Base-by-base conservation (phyloP, 92 coral and sea anemone species). In the Meandrina meandrites region DNA sequence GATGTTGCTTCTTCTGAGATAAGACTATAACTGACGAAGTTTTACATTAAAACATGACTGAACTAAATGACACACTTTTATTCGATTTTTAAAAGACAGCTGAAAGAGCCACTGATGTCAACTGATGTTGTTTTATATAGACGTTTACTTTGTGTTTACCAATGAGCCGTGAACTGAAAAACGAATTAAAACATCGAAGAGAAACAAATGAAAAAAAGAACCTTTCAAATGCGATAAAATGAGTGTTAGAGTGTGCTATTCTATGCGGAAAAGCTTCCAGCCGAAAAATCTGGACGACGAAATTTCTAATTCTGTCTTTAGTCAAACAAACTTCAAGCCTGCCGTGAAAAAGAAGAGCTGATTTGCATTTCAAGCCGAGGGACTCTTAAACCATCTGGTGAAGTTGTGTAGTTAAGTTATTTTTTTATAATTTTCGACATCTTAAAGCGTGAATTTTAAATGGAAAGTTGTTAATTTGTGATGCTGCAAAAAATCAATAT, bases 281-380 rank as follows among this genome's bases (percentile, higher is more conserved):
- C 66, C 6, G 66, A 58, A 58, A 57, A 57, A 45, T 3, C 18
- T 0, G 16, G 0, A 57, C 18, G 64, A 19, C 64, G 22, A 15
- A 57, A 58, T 58, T 28, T 47, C 40, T 47, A 18, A 15, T 50
- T 21, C 24, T n/a, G 47, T 45, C 68, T 54, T 28, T 11, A 16
- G 68, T 47, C 68, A 79, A 79, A 79, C 45, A 28, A 53, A 19
- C 42, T 3, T n/a, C 34, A 56, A 76, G 19, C 83, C 1, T 40
- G 84, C 75, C 42, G 76, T 28, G 57, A 81, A 21, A 34, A 34
- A 11, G 16, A 45, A 62, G 47, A 81, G 11, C 76, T n/a, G 24
- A 81, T 81, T 66, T 81, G 84, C 84, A 81, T 81, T 81, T 81
- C 6, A 11, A 16, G 18, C 53, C 27, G 57, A 42, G 76, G 18